phyloP scores from a whole-genome alignment of 2,113 vertebrate genomes.

The Hydrochoerus hydrochaeris region DNA sequence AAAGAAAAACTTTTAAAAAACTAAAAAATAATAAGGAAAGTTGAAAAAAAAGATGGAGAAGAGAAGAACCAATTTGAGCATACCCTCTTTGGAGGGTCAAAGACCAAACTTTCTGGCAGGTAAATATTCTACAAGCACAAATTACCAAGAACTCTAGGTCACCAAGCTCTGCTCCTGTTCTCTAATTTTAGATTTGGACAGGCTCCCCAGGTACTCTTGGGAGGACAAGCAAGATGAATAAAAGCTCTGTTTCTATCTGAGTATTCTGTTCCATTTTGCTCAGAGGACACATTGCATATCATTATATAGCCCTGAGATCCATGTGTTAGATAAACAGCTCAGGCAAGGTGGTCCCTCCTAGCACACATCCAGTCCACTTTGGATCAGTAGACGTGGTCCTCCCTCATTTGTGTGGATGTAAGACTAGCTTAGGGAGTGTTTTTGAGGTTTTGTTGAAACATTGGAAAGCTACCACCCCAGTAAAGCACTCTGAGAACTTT shows the following conservation, averaged over 20 bases:
- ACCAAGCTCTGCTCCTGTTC: not conserved
- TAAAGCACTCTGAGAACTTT: not conserved
- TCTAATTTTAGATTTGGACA: not conserved
- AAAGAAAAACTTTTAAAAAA: too few relatives aligned
- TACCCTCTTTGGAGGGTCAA: not conserved
- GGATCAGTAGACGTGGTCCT: not conserved
- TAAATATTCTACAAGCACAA: not conserved
- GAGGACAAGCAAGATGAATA: not conserved
- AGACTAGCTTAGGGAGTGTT: not conserved
- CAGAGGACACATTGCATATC: not conserved
- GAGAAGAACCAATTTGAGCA: not conserved
- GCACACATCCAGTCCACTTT: not conserved
- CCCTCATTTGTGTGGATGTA: not conserved
- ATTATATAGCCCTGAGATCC: not conserved
- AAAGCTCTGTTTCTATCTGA: not conserved
- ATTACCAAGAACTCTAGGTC: not conserved
- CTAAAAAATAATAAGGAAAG: too few relatives aligned
- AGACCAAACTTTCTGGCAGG: not conserved
- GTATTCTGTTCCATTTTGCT: not conserved
- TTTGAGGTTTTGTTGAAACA: not conserved
- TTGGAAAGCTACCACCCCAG: not conserved
- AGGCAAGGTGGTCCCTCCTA: not conserved
- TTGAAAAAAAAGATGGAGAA: not conserved
- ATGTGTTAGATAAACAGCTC: not conserved
- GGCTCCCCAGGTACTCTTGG: not conserved